phyloP scores from a whole-genome alignment of 2,797 vertebrate species.

The Bradypodion pumilum region DNA sequence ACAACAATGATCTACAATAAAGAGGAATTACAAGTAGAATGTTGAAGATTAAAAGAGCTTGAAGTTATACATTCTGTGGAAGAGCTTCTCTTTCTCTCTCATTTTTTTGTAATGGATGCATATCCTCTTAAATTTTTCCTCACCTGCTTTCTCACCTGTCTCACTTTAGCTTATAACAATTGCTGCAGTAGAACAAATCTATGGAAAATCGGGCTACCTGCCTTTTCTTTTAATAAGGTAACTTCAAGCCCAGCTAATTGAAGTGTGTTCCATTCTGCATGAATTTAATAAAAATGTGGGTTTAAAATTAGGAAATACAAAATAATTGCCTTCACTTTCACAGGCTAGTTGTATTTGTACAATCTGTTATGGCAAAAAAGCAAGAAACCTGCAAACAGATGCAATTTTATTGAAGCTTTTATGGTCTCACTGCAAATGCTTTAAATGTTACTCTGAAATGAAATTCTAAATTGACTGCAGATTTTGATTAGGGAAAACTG shows the following conservation, averaged over 20 bases:
- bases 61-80: neutral
- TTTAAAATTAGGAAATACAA: neutral
- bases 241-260: neutral
- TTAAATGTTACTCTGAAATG: neutral
- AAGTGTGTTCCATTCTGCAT: neutral
- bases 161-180: neutral
- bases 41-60: constrained; percentile 3
- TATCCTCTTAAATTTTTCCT: neutral
- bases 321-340: neutral
- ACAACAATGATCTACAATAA: neutral
- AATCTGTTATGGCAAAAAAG: too few species aligned
- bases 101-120: neutral
- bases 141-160: neutral
- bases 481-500: constrained; percentile 10
- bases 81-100: too few species aligned
- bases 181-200: neutral
- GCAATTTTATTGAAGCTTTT: neutral
- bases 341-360: too few species aligned
- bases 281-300: neutral
- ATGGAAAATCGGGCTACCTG: too few species aligned
- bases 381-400: neutral
- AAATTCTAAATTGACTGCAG: neutral
- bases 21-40: neutral
- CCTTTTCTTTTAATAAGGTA: neutral
- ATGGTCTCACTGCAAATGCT: neutral